Base-by-base conservation (phyloP, 2,888 invertebrate species). In the Allacma fusca region DNA sequence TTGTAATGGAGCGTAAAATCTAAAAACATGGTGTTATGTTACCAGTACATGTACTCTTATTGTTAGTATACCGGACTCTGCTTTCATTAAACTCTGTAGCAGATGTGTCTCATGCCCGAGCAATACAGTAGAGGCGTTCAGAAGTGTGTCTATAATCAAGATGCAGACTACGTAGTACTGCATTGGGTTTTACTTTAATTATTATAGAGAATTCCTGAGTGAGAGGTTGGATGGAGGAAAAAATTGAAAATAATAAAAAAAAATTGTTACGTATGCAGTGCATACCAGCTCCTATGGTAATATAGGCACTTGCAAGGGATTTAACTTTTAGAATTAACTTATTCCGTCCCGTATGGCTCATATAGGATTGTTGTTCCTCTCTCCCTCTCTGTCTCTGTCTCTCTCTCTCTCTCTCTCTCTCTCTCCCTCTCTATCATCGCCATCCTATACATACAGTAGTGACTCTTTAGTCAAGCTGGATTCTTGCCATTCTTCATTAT, bases 401-500 rank as follows among this genome's bases (percentile, higher is more conserved):
- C 12, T 62, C 7, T 57, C 57, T 5, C 21, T 57, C 57, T 21
- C 57, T 57, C 57, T 21, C 57, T 57, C 57, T 21, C n/a, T n/a
- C n/a, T n/a, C n/a, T n/a, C 19, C 44, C 19, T 43, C 19, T 43
- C 9, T 43, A 13, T 43, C 19, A 13, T 59, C n/a, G n/a, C 59
- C n/a, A 7, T 59, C 19, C 12, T 59, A 21, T 59, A 59, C 19
- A 59, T 59, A 59, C 19, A 59, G n/a, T n/a, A n/a, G n/a, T n/a
- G n/a, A n/a, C n/a, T 59, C 9, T 59, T 13, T n/a, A 59, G 23
- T 19, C 76, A 50, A 72, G 57, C 79, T 79, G 79, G 79, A 79
- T 74, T 79, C 77, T 79, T 79, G 79, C 79, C 79, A 77, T 74
- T 77, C 50, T 40, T 65, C 28, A 77, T 79, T 74, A 73, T 79